phyloP scores from a whole-genome alignment of 2,797 vertebrate species.

The Silurus lanzhouensis region DNA sequence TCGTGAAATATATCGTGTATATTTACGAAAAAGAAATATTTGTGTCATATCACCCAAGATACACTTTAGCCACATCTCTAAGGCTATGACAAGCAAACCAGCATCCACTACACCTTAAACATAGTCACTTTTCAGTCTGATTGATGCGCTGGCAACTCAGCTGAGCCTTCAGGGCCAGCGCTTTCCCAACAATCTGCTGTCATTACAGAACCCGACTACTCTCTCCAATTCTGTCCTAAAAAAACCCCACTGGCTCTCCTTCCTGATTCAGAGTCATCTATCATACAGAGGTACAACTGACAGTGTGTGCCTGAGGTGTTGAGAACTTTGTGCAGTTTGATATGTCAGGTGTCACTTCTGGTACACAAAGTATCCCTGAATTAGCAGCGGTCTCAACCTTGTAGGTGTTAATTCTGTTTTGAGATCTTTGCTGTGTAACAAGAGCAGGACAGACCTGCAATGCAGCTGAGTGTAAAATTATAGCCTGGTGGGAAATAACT shows the following conservation, averaged over 20 bases:
- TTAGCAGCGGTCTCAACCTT: neutral
- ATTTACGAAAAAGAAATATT: neutral
- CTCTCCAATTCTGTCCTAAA: slow-evolving; percentile 27
- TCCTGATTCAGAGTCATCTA: slow-evolving; percentile 5
- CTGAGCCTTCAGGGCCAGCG: neutral
- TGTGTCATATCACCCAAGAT: neutral
- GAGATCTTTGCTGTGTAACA: slow-evolving; percentile 9
- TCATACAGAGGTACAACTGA: slow-evolving; percentile 24
- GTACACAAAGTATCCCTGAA: neutral
- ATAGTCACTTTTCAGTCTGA: slow-evolving; percentile 34
- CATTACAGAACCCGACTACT: slow-evolving; percentile 30
- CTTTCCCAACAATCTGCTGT: slow-evolving; percentile 32
- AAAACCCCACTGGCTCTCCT: slow-evolving; percentile 14
- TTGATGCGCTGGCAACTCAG: slow-evolving; percentile 40
- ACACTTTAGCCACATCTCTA: neutral
- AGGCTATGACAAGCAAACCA: neutral
- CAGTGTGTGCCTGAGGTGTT: neutral
- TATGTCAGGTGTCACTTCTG: neutral
- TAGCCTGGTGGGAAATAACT: slow-evolving; percentile 29
- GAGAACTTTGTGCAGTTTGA: neutral
- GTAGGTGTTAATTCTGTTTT: neutral
- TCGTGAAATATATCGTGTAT: neutral
- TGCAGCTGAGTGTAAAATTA: slow-evolving; percentile 41
- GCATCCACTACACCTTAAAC: neutral
- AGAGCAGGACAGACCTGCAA: slow-evolving; percentile 17